These are phyloP conservation scores for Drosophila tanythrix DNA, from an alignment of 2,888 invertebrate genomes.

Conservation along the genomic window DNA sequence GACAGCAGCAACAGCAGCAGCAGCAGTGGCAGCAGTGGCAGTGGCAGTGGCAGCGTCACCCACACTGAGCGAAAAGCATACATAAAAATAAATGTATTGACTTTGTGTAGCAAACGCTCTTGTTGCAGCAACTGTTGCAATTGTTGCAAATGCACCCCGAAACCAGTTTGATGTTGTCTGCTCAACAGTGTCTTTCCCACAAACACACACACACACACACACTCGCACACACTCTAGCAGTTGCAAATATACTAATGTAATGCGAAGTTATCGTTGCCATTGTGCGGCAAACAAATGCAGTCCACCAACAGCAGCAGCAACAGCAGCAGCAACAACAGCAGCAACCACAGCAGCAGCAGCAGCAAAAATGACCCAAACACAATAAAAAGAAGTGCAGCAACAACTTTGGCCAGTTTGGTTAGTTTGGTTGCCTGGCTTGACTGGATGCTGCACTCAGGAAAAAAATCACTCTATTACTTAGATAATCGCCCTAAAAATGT, in stretches of 20 bases:
- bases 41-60: constrained; percentile 26
- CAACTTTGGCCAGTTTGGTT: constrained; percentile 35
- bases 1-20: constrained; percentile 22
- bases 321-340: background rate
- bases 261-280: constrained; percentile 78
- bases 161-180: constrained; percentile 63
- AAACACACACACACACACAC: constrained; percentile 33
- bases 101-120: constrained; percentile 56
- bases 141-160: constrained; percentile 57
- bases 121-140: constrained; percentile 67
- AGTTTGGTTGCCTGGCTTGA: constrained; percentile 15
- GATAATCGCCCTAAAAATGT: background rate
- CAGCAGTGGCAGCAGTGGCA: constrained; percentile 13
- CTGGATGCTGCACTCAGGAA: constrained; percentile 11
- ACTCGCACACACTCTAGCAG: constrained; percentile 12
- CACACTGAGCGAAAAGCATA: constrained; percentile 31
- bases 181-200: constrained; percentile 71
- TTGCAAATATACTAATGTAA: constrained; percentile 72
- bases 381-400: constrained; percentile 23
- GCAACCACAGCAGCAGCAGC: constrained; percentile 21
- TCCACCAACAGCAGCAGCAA: constrained; percentile 7
- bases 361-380: constrained; percentile 71
- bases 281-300: constrained; percentile 77
- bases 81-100: constrained; percentile 67
- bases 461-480: background rate